Evolutionary conservation across 2,113 vertebrate species (phyloP).

Genomic region (Fregetta grallaria): DNA sequence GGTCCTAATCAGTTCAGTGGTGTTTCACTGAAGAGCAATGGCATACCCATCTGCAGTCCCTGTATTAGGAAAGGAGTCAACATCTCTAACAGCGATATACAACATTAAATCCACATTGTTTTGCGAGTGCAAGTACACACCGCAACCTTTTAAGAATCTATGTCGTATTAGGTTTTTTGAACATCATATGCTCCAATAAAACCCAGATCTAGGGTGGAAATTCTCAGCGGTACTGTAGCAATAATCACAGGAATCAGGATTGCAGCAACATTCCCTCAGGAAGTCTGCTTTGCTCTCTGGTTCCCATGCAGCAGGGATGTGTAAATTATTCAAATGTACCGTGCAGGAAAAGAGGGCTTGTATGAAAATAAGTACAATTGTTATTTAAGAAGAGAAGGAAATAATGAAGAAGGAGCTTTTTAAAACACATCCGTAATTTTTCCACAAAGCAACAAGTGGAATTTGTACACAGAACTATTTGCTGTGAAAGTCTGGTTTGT

Average conservation of each 20-base stretch:
- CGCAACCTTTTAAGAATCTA: background rate
- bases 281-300: constrained; percentile 35
- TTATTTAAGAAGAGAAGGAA: constrained; percentile 42
- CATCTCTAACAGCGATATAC: background rate
- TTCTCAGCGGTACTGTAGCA: constrained; percentile 25
- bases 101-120: background rate
- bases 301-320: constrained; percentile 32
- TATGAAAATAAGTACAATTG: constrained; percentile 48
- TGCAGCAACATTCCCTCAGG: constrained; percentile 30
- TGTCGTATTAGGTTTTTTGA: background rate
- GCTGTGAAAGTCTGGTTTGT: background rate
- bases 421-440: background rate
- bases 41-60: background rate
- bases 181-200: background rate
- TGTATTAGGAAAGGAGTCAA: background rate
- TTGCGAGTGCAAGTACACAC: background rate
- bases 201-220: constrained; percentile 6
- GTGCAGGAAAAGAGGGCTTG: constrained; percentile 17
- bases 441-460: background rate
- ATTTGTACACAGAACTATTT: background rate
- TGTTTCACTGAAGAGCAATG: background rate
- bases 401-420: constrained; percentile 37
- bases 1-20: background rate
- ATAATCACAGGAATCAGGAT: constrained; percentile 59
- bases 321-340: constrained; percentile 42